Conservation (phyloP, 2,888 invertebrate genomes). For the Sinodicranocentrus sp. region DNA sequence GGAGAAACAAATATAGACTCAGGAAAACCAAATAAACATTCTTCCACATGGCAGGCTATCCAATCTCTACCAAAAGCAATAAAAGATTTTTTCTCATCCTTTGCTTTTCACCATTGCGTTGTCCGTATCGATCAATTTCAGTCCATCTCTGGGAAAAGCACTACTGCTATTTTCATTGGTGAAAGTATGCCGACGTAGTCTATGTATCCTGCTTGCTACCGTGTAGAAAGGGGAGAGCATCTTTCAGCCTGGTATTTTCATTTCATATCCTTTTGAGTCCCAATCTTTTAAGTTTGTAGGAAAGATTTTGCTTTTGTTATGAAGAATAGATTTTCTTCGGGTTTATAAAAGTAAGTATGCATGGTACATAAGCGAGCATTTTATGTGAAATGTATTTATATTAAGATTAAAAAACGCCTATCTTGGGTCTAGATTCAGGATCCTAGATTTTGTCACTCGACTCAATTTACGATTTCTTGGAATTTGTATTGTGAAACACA, state of each 20-base stretch:
- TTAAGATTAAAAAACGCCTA: no score
- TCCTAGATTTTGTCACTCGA: no score
- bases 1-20: neutral
- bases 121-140: slow-evolving; percentile 60
- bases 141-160: no score
- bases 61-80: neutral
- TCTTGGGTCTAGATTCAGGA: no score
- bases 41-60: slow-evolving; percentile 15
- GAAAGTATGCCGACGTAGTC: slow-evolving; percentile 2
- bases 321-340: no score
- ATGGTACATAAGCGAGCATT: no score
- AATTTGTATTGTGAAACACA: no score
- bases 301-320: neutral
- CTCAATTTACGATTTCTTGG: no score
- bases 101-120: slow-evolving; percentile 2
- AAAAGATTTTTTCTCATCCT: neutral
- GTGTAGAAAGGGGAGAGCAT: neutral
- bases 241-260: neutral
- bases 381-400: no score
- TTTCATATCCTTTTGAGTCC: neutral
- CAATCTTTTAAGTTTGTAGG: neutral
- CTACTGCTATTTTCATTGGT: neutral
- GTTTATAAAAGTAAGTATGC: no score
- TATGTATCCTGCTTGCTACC: neutral
- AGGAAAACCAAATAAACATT: neutral